These are phyloP conservation scores for Margarornis squamiger DNA, from an alignment of 2,797 vertebrate genomes.

Conservation along the genomic window DNA sequence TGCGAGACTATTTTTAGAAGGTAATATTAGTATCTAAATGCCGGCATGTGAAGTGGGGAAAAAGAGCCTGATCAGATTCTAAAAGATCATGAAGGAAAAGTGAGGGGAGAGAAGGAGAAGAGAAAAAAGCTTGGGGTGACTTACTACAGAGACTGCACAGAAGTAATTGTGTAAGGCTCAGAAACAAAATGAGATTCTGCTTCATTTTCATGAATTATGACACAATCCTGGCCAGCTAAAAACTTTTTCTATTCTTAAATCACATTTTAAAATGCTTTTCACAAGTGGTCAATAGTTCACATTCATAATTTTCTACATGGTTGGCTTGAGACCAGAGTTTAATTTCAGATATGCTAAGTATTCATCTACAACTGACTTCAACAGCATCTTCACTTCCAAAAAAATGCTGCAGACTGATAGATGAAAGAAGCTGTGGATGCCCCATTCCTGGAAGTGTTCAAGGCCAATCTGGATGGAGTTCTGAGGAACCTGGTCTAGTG, in stretches of 20 bases:
- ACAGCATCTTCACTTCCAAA: background rate
- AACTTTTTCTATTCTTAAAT: background rate
- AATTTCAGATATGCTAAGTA: background rate
- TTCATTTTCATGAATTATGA: background rate
- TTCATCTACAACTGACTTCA: background rate
- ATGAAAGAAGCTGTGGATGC: background rate
- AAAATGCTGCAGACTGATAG: background rate
- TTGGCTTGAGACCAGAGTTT: background rate
- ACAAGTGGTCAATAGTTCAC: background rate
- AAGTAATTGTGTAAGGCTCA: background rate
- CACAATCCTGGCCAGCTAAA: background rate
- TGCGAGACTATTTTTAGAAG: slow-evolving; percentile 4
- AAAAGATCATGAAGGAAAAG: background rate
- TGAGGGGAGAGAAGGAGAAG: background rate
- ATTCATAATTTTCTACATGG: background rate
- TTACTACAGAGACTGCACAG: background rate
- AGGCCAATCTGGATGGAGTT: background rate
- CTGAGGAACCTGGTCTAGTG: background rate
- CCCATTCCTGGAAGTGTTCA: background rate
- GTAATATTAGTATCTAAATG: background rate
- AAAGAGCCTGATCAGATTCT: background rate
- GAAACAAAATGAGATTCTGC: background rate
- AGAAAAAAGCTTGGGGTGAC: background rate
- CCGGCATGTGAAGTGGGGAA: background rate
- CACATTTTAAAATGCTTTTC: background rate